Evolutionary conservation across 2,888 invertebrate genomes (phyloP), one percentile per base, ranked within the genome.

Genomic region (Luperina testacea): DNA sequence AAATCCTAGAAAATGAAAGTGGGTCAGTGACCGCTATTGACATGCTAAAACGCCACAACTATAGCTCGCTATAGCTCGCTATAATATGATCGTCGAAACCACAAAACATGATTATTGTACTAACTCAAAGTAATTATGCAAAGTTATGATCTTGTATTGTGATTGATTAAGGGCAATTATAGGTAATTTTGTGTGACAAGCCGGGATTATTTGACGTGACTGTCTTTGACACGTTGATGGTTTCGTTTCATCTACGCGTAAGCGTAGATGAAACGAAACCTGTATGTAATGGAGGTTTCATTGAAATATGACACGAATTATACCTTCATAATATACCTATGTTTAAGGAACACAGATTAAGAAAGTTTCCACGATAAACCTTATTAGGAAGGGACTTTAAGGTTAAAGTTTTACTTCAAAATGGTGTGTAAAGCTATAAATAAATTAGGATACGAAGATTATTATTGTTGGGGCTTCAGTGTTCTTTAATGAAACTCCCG

Each of bases 71-170:
- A n/a, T n/a, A n/a, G n/a, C n/a, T n/a, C n/a, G n/a, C n/a, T n/a
- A n/a, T n/a, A n/a, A 17, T 32, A 32, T 59, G 32, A 75, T 82
- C 27, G 45, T 32, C 59, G 24, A 61, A 69, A 69, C 68, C 32
- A 65, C 71, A 57, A 63, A 71, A 80, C 61, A 45, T 74, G 13
- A 74, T 84, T 84, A 80, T 57, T 64, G 38, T 59, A 42, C 20
- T 15, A 72, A 68, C 15, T 48, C 48, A 15, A 64, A 64, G 53
- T 38, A 57, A 53, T 64, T 64, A 67, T 24, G 48, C 15, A n/a
- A 45, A 64, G 24, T 81, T 64, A 73, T 45, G 32, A 64, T 27
- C 45, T 11, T 61, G 59, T 79, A n/a, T 59, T 27, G 32, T 38
- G 15, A 64, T 45, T 64, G 24, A 64, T 42, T 42, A 6, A 13